These are phyloP conservation scores for Phylloscopus collybita DNA, from an alignment of 2,797 vertebrate genomes.

Conservation along the genomic window DNA sequence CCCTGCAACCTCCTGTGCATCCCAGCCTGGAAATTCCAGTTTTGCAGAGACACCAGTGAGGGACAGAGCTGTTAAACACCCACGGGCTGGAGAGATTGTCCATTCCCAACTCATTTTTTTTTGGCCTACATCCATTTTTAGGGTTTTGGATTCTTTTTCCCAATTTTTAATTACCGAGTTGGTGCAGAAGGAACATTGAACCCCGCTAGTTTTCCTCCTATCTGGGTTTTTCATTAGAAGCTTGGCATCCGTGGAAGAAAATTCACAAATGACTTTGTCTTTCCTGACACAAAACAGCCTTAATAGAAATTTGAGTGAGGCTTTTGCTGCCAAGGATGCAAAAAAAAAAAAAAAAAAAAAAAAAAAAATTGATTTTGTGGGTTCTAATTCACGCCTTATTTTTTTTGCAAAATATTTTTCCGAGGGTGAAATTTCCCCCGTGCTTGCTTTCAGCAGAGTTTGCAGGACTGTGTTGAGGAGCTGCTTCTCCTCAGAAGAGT, in stretches of 20 bases:
- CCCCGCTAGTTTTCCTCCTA: not conserved
- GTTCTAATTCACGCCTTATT: not conserved
- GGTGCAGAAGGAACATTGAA: not conserved
- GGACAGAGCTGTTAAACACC: not conserved
- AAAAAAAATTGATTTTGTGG: conserved; percentile 24
- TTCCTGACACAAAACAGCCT: conserved; percentile 15
- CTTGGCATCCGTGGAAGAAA: not conserved
- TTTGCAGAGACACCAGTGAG: not conserved
- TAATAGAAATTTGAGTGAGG: conserved; percentile 12
- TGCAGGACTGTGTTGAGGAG: conserved; percentile 7
- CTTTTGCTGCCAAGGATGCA: not conserved
- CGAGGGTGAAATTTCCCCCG: not conserved
- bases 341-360: conserved; percentile 29
- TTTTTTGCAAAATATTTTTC: conserved; percentile 14
- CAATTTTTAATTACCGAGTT: not conserved
- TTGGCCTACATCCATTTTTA: not conserved
- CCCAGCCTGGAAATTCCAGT: not conserved
- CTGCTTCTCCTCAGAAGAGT: not conserved
- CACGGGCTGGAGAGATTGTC: accelerated
- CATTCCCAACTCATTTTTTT: not conserved
- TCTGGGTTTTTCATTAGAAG: not conserved
- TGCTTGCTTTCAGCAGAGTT: conserved; percentile 18
- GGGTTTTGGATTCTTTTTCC: not conserved
- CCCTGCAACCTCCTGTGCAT: not conserved
- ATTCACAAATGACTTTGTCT: conserved; percentile 18